Conservation (phyloP, 2,888 invertebrate genomes). For the Pandemis heparana region DNA sequence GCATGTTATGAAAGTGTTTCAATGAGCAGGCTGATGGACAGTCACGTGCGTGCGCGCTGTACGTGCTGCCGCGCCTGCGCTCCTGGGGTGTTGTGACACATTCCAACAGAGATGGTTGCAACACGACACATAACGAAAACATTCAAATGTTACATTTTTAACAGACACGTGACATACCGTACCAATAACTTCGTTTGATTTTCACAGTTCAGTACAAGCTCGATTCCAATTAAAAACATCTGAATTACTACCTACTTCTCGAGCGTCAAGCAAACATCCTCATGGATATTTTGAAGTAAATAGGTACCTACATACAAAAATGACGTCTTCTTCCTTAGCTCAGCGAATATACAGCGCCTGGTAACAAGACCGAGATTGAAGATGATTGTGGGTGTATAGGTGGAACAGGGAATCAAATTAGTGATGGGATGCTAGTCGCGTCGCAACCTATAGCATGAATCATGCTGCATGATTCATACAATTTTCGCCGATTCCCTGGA, state of each 20-base stretch:
- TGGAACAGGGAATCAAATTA: no score
- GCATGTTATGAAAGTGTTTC: slow-evolving; percentile 39
- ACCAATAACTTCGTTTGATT: not conserved
- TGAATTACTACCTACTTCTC: not conserved
- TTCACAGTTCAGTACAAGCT: not conserved
- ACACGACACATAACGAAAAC: slow-evolving; percentile 42
- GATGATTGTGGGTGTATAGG: no score
- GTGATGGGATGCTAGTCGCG: no score
- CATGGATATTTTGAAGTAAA: no score
- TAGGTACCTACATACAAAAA: no score
- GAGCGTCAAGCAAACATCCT: not conserved
- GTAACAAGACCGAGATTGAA: no score
- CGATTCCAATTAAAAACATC: not conserved
- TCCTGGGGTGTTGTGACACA: slow-evolving; percentile 38
- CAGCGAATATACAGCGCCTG: no score
- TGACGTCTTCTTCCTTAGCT: no score
- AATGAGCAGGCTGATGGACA: slow-evolving; percentile 8
- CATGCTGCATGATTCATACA: no score
- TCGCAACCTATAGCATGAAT: no score
- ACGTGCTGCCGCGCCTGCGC: slow-evolving; percentile 32
- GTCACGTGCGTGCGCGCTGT: slow-evolving; percentile 41
- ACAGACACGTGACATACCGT: slow-evolving; percentile 28
- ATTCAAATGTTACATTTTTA: slow-evolving; percentile 36
- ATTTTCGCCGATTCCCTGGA: no score
- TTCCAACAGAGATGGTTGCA: slow-evolving; percentile 39